These are phyloP conservation scores for Motacilla alba DNA, from an alignment of 2,113 vertebrate genomes.

Conservation along the genomic window DNA sequence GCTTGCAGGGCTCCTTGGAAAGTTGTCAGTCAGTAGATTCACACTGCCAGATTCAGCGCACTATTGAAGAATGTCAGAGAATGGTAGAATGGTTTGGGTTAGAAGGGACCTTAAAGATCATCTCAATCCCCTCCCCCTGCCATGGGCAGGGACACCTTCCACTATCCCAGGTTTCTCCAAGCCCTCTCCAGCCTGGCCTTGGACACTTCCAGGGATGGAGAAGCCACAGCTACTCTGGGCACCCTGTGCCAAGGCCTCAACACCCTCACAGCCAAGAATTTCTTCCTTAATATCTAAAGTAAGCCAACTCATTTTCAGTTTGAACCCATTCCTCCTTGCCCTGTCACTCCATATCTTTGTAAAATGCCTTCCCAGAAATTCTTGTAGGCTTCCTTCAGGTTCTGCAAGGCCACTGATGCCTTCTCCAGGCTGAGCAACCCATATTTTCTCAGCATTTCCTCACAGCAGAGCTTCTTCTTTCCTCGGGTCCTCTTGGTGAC, in stretches of 20 bases:
- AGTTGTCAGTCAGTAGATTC: background rate
- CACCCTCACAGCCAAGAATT: background rate
- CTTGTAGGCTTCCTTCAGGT: background rate
- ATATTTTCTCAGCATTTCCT: background rate
- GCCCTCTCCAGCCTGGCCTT: rapidly evolving
- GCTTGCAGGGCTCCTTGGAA: background rate
- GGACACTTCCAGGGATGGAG: background rate
- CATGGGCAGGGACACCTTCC: background rate
- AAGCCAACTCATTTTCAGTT: background rate
- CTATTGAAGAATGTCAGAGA: background rate
- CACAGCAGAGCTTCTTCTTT: background rate
- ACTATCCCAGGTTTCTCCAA: background rate
- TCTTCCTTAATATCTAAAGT: background rate
- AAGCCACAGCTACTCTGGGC: background rate
- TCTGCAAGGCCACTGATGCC: background rate
- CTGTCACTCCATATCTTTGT: background rate
- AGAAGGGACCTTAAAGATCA: background rate
- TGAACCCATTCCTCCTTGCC: background rate
- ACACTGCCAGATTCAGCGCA: rapidly evolving
- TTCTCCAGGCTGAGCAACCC: background rate
- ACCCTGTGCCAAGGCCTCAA: rapidly evolving
- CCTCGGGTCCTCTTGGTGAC: background rate
- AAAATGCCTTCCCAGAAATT: background rate
- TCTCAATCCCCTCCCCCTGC: rapidly evolving
- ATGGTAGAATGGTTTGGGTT: too few relatives aligned